phyloP scores from a whole-genome alignment of 2,113 vertebrate genomes.

The Paraplagusia blochii region DNA sequence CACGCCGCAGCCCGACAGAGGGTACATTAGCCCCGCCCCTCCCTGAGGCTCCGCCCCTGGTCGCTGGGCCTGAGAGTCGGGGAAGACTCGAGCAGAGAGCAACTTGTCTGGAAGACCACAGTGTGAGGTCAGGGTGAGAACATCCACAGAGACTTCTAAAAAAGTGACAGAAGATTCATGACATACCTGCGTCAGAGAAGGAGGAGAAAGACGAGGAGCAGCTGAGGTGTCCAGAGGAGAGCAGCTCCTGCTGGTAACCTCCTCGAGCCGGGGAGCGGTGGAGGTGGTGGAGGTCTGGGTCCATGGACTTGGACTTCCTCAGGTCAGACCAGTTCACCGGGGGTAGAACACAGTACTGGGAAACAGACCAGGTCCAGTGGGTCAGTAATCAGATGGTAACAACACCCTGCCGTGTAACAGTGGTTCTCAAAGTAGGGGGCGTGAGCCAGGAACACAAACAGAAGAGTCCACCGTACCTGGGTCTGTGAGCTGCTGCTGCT shows the following conservation, averaged over 20 bases:
- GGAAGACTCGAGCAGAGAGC: slow-evolving; percentile 77
- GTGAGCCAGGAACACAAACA: too few relatives aligned
- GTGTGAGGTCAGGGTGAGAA: neutral
- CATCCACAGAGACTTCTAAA: too few relatives aligned
- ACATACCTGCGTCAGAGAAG: slow-evolving; percentile 63
- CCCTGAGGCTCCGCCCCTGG: slow-evolving; percentile 67
- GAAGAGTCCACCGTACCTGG: slow-evolving; percentile 18
- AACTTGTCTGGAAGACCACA: slow-evolving; percentile 72
- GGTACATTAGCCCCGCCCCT: slow-evolving; percentile 77
- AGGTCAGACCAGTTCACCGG: slow-evolving; percentile 88
- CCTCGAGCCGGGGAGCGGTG: slow-evolving; percentile 74
- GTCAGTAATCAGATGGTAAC: neutral
- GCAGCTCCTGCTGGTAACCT: slow-evolving; percentile 62
- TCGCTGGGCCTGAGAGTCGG: slow-evolving; percentile 76
- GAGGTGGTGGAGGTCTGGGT: slow-evolving; percentile 77
- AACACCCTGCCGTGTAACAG: too few relatives aligned
- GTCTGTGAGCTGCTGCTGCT: slow-evolving; percentile 51
- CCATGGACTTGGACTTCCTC: slow-evolving; percentile 81
- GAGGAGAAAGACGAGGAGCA: slow-evolving; percentile 74
- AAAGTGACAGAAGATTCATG: too few relatives aligned
- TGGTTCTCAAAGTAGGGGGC: too few relatives aligned
- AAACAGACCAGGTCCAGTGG: neutral
- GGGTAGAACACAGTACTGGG: slow-evolving; percentile 87
- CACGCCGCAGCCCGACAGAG: slow-evolving; percentile 62
- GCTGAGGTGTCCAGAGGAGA: slow-evolving; percentile 71